These are phyloP conservation scores for Microtus oregoni DNA, from an alignment of 2,113 vertebrate genomes.

Conservation along the genomic window DNA sequence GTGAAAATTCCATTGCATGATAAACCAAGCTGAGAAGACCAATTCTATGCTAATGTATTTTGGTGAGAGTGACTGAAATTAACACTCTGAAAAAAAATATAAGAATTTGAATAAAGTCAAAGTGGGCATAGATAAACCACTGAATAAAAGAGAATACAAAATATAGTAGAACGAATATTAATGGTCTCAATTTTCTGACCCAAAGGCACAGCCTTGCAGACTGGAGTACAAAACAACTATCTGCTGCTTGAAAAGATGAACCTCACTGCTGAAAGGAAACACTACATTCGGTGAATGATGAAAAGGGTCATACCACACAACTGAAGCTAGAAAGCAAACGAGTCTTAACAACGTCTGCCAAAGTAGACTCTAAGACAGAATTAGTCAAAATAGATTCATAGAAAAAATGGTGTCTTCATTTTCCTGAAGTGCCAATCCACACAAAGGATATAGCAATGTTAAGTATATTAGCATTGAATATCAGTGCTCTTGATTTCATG, in stretches of 20 bases:
- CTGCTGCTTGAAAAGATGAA: background rate
- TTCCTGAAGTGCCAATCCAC: background rate
- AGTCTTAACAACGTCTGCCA: background rate
- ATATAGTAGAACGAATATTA: background rate
- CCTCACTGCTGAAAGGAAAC: background rate
- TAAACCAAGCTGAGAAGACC: background rate
- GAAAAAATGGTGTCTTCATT: background rate
- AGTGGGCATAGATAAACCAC: background rate
- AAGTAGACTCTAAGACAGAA: background rate
- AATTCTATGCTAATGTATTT: background rate
- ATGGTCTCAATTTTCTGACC: background rate
- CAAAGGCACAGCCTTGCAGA: background rate
- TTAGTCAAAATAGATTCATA: background rate
- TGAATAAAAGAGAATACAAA: background rate
- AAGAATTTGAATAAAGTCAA: background rate
- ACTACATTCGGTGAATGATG: background rate
- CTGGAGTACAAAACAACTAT: background rate
- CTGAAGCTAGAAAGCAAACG: background rate
- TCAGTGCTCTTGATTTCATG: background rate
- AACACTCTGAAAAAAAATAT: background rate
- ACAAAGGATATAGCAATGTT: background rate
- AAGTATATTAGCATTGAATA: background rate
- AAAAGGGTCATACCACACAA: background rate
- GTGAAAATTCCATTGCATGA: background rate
- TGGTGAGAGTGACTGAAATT: background rate